Evolutionary conservation across 1,140 invertebrate species (phyloP).

Genomic region (Subanguina moxae): DNA sequence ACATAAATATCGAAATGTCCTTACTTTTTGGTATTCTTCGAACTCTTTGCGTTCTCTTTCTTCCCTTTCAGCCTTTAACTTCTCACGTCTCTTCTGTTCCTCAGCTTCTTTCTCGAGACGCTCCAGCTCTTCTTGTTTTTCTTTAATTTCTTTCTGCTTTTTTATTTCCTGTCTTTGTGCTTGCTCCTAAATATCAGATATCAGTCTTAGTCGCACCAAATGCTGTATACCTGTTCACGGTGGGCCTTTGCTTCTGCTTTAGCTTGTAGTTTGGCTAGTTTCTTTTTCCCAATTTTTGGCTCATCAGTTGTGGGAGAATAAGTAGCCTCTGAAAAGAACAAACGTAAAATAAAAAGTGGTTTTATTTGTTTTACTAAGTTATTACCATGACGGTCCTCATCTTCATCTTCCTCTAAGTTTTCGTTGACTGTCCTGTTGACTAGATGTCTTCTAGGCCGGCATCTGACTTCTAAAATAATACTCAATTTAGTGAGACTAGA

Average conservation of each 20-base stretch:
- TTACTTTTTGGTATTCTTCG: constrained; percentile 55
- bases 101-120: constrained; percentile 42
- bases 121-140: constrained; percentile 38
- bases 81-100: constrained; percentile 30
- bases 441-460: constrained; percentile 4
- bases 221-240: constrained; percentile 42
- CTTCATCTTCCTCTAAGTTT: background rate
- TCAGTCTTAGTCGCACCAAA: background rate
- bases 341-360: background rate
- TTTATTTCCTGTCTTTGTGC: constrained; percentile 39
- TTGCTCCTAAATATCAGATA: constrained; percentile 36
- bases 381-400: background rate
- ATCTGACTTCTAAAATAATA: constrained; percentile 7
- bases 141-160: constrained; percentile 12
- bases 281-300: constrained; percentile 56
- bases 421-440: background rate
- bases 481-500: background rate
- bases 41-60: constrained; percentile 48
- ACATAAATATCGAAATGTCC: too few relatives aligned
- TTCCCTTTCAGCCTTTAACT: constrained; percentile 40
- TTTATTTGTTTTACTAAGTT: background rate
- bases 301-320: constrained; percentile 4
- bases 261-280: constrained; percentile 54
- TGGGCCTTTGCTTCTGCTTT: constrained; percentile 52
- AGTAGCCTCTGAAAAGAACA: background rate